Base-by-base conservation (phyloP, 53 echinoderm and acorn worm genomes). In the Holothuria leucospilota region DNA sequence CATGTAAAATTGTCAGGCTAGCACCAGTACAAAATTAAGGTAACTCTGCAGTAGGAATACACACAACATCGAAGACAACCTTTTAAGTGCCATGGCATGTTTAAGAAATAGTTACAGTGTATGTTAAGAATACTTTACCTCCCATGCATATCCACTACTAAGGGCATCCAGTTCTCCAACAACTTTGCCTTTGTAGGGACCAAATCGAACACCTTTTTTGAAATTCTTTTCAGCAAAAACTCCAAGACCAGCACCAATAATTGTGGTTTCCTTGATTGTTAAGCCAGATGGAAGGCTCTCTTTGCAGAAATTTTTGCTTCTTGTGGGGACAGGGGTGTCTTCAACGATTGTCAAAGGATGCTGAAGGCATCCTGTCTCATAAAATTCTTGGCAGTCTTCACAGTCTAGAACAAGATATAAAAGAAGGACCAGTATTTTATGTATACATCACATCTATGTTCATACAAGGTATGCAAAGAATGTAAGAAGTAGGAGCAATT, bases 91-190 rank as follows among this genome's bases (percentile, higher is more conserved):
- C n/a, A n/a, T n/a, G n/a, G n/a, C n/a, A n/a, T n/a, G n/a, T n/a
- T n/a, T n/a, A n/a, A n/a, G n/a, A n/a, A n/a, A n/a, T n/a, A n/a
- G n/a, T n/a, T n/a, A n/a, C n/a, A n/a, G n/a, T n/a, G n/a, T n/a
- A n/a, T n/a, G n/a, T n/a, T n/a, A n/a, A n/a, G n/a, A n/a, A n/a
- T n/a, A n/a, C n/a, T n/a, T 62, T 89, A 96, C 96, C 92, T 96
- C 94, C 96, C 96, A 94, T 29, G 96, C 92, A 87, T 96, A 94
- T 59, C 96, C 96, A 77, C 96, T 92, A 40, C 94, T 88, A 81
- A 79, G 85, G 27, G 93, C 96, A 34, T 68, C 85, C 39, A 89
- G 90, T 62, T 69, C 75, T 30, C 90, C 89, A 12, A 92, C 96
- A 25, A 96, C 58, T 65, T 96, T 92, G 25, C 97, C 97, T 51